Percentiles rank a stretch among this genome's conserved stretches.
Evolutionary conservation across 2,797 vertebrate species (phyloP).

Genomic region (Urophycis tenuis): DNA sequence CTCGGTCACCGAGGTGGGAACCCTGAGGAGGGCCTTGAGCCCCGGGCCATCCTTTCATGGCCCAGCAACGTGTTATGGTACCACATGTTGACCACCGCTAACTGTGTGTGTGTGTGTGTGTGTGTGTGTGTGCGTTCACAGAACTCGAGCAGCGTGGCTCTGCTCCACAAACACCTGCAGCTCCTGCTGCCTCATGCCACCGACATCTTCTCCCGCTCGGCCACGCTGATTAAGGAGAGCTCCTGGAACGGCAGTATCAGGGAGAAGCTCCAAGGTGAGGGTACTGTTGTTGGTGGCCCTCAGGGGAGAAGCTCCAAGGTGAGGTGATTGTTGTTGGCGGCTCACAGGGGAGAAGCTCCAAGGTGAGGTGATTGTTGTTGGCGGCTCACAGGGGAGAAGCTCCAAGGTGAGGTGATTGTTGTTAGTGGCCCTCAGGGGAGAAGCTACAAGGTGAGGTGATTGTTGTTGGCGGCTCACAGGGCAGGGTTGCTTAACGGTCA

Average conservation of each 20-base stretch:
- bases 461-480: conserved; percentile 47
- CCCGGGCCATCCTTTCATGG: neutral
- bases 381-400: conserved; percentile 75
- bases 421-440: conserved; percentile 65
- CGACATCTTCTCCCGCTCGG: conserved; percentile 91
- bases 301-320: conserved; percentile 89
- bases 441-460: conserved; percentile 81
- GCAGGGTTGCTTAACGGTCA: conserved; percentile 28
- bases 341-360: conserved; percentile 83
- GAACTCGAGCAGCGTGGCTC: conserved; percentile 93
- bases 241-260: conserved; percentile 91
- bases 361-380: conserved; percentile 65
- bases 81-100: neutral
- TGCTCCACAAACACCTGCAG: conserved; percentile 96
- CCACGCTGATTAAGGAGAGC: conserved; percentile 85
- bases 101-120: conserved; percentile 6
- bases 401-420: conserved; percentile 74
- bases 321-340: conserved; percentile 12
- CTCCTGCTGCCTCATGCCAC: conserved; percentile 92
- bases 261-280: conserved; percentile 86
- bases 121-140: conserved; percentile 44
- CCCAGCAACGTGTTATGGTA: neutral
- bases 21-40: neutral
- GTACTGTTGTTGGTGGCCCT: conserved; percentile 37
- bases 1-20: conserved; percentile 81